Percentiles rank a stretch among this genome's conserved stretches.
phyloP scores from a whole-genome alignment of 2,888 invertebrate species.

The Mamestra brassicae region DNA sequence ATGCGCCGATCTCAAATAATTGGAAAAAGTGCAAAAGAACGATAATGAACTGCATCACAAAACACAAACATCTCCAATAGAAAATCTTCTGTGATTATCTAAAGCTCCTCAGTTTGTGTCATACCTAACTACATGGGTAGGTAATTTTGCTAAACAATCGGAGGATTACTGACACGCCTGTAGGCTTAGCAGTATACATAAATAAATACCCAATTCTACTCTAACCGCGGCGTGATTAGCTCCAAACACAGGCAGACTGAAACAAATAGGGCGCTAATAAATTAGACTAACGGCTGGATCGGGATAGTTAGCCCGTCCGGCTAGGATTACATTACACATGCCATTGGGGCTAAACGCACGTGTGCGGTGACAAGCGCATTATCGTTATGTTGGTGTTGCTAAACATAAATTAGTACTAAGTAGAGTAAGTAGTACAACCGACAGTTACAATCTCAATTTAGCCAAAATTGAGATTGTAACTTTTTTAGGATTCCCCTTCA shows the following conservation, averaged over 20 bases:
- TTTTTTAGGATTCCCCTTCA: no score
- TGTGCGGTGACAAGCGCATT: conserved; percentile 35
- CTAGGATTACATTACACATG: conserved; percentile 21
- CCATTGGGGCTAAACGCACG: conserved; percentile 7
- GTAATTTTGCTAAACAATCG: no score
- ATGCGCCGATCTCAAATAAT: no score
- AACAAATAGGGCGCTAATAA: conserved; percentile 52
- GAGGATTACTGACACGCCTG: background rate
- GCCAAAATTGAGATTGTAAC: no score
- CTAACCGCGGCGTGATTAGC: conserved; percentile 39
- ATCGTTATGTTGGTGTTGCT: conserved; percentile 1
- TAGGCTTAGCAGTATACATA: background rate
- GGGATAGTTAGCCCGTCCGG: background rate
- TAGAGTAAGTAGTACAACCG: background rate
- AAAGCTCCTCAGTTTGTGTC: no score
- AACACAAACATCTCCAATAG: no score
- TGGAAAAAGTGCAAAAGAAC: no score
- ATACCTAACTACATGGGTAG: no score
- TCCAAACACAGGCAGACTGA: conserved; percentile 9
- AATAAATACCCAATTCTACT: conserved; percentile 1
- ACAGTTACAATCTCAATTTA: background rate
- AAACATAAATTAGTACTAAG: background rate
- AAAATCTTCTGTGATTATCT: no score
- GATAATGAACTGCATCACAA: no score
- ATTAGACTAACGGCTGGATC: conserved; percentile 40